These are phyloP conservation scores for Lepidocyrtoides sp. DNA, from an alignment of 2,888 invertebrate genomes.

Conservation along the genomic window DNA sequence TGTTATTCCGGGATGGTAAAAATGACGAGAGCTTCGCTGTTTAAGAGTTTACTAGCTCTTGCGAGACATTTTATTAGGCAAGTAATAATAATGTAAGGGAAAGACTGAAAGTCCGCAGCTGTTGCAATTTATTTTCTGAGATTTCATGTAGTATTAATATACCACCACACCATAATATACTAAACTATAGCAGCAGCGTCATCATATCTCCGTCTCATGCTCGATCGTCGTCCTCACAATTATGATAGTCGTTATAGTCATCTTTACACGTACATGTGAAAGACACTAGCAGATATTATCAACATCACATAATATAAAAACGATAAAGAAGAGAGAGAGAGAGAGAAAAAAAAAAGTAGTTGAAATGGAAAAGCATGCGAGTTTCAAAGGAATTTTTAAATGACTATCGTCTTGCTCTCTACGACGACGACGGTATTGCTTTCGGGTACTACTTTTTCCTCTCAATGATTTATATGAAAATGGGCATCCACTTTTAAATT, in stretches of 20 bases:
- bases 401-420: slow-evolving; percentile 14
- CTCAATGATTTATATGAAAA: slow-evolving; percentile 61
- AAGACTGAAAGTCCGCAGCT: slow-evolving; percentile 56
- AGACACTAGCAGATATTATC: background rate
- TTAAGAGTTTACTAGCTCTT: background rate
- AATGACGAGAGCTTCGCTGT: background rate
- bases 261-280: background rate
- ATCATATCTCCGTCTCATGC: background rate
- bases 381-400: slow-evolving; percentile 52
- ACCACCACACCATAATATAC: background rate
- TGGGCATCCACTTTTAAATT: slow-evolving; percentile 53
- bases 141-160: slow-evolving; percentile 36
- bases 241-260: background rate
- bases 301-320: background rate
- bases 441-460: slow-evolving; percentile 37
- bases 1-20: background rate
- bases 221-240: background rate
- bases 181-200: too few relatives aligned
- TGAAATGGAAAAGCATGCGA: slow-evolving; percentile 12
- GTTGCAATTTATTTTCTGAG: slow-evolving; percentile 72
- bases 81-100: background rate
- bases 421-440: slow-evolving; percentile 33
- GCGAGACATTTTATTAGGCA: slow-evolving; percentile 34
- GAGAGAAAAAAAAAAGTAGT: background rate
- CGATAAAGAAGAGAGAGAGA: background rate